These are phyloP conservation scores for Antennarius striatus DNA, from an alignment of 2,113 vertebrate species.

Conservation along the genomic window DNA sequence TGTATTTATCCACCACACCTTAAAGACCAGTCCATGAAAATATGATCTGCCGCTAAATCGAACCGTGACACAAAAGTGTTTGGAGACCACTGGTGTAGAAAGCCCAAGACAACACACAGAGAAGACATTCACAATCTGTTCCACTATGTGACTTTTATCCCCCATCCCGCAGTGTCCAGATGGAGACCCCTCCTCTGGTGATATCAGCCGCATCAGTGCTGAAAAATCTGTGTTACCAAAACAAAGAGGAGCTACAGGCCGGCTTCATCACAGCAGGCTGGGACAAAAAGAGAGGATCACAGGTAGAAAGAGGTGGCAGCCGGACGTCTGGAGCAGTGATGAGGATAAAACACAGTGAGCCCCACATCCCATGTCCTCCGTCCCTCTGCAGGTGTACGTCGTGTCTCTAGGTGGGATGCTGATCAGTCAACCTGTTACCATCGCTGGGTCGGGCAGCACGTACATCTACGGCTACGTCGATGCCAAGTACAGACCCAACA, in stretches of 20 bases:
- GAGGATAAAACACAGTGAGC: background rate
- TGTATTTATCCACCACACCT: no score
- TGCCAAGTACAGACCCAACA: slow-evolving; percentile 77
- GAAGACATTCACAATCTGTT: no score
- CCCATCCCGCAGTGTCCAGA: slow-evolving; percentile 67
- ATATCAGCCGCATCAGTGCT: slow-evolving; percentile 74
- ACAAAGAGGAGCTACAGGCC: slow-evolving; percentile 76
- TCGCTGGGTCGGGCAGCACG: slow-evolving; percentile 79
- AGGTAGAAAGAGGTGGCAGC: slow-evolving; percentile 50
- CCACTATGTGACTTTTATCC: background rate
- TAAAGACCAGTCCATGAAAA: no score
- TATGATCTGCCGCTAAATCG: no score
- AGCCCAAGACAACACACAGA: no score
- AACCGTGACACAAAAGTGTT: no score
- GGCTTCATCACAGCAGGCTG: slow-evolving; percentile 81
- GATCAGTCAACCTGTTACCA: slow-evolving; percentile 71
- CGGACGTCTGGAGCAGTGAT: background rate
- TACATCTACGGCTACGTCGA: slow-evolving; percentile 80
- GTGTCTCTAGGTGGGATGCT: slow-evolving; percentile 80
- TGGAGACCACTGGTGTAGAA: no score
- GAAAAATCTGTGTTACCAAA: slow-evolving; percentile 73
- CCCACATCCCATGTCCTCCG: background rate
- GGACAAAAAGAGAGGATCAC: slow-evolving; percentile 76
- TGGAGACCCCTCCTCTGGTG: slow-evolving; percentile 74
- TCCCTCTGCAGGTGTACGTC: slow-evolving; percentile 68